These are phyloP conservation scores for Huso huso DNA, from an alignment of 2,797 vertebrate genomes.

Conservation along the genomic window DNA sequence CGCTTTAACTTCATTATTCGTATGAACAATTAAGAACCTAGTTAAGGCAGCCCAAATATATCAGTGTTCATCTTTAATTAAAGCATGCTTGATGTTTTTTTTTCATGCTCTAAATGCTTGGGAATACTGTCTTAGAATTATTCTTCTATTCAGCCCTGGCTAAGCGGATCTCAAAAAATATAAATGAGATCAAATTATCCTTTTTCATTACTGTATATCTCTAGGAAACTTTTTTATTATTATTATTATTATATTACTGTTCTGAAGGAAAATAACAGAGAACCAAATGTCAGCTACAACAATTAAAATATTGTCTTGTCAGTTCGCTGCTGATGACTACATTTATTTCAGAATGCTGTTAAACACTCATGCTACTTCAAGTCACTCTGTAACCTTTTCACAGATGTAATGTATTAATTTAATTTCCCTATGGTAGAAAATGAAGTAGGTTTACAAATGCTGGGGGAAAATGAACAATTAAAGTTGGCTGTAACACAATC, in stretches of 20 bases:
- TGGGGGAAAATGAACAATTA: conserved; percentile 16
- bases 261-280: not conserved
- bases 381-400: conserved; percentile 28
- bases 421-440: conserved; percentile 11
- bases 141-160: not conserved
- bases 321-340: conserved; percentile 16
- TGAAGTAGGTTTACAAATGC: conserved; percentile 12
- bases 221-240: not conserved
- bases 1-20: too few species aligned
- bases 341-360: conserved; percentile 22
- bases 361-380: conserved; percentile 34
- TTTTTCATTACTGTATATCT: not conserved
- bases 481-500: conserved; percentile 34
- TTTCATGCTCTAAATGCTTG: too few species aligned
- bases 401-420: conserved; percentile 32
- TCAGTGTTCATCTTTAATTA: too few species aligned
- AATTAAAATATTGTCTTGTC: conserved; percentile 6
- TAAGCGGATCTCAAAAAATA: too few species aligned
- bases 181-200: not conserved
- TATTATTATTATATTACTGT: not conserved
- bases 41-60: too few species aligned
- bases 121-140: conserved; percentile 1
- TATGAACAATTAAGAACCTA: too few species aligned
- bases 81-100: too few species aligned
- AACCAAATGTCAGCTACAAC: not conserved